Evolutionary conservation across 30 jellyfish, hydroid and myxozoan species (phyloP).

Genomic region (Hydra vulgaris): DNA sequence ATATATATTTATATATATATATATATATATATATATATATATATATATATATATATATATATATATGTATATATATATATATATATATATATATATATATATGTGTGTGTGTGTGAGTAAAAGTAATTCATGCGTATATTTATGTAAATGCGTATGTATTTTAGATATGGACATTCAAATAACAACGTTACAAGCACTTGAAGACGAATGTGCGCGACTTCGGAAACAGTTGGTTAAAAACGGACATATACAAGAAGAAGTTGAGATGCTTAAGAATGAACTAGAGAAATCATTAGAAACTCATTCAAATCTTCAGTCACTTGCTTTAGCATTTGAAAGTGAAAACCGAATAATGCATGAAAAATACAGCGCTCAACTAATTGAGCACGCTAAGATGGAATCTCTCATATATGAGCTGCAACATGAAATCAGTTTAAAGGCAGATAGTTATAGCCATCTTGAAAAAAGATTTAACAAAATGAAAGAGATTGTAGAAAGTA

Average conservation of each 20-base stretch:
- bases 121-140: no score
- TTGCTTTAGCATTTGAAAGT: constrained; percentile 45
- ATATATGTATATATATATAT: no score
- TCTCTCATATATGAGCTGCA: constrained; percentile 22
- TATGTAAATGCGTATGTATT: no score
- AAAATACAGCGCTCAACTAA: constrained; percentile 20
- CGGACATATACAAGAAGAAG: constrained; percentile 45
- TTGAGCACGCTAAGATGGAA: constrained; percentile 36
- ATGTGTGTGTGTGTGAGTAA: no score
- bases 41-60: no score
- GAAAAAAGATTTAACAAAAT: constrained; percentile 38
- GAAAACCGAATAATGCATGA: constrained; percentile 44
- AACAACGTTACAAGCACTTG: not conserved
- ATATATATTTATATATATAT: no score
- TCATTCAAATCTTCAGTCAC: constrained; percentile 57
- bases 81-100: no score
- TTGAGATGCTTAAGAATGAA: constrained; percentile 51
- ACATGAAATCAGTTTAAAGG: constrained; percentile 43
- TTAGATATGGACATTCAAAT: not conserved
- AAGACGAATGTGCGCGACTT: constrained; percentile 17
- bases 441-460: constrained; percentile 32
- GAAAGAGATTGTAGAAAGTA: constrained; percentile 49
- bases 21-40: no score
- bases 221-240: constrained; percentile 36
- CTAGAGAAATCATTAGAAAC: constrained; percentile 70